phyloP scores from a whole-genome alignment of 64 coral and sea anemone species.

The Porites australiensis region DNA sequence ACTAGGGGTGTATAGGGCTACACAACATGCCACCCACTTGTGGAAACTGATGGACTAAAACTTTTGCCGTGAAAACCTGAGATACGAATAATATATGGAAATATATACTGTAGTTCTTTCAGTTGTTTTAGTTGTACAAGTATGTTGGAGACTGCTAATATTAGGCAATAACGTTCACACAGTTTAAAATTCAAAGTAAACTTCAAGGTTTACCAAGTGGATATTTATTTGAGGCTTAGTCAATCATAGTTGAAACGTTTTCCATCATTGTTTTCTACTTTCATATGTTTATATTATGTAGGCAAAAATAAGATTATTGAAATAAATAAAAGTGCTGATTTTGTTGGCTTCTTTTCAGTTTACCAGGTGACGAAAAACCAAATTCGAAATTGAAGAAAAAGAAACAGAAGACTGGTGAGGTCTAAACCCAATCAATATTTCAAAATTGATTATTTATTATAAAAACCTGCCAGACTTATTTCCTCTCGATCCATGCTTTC shows the following conservation, averaged over 20 bases:
- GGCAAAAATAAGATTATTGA: not conserved
- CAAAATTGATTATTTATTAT: not conserved
- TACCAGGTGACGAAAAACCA: constrained; percentile 19
- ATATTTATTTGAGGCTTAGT: not conserved
- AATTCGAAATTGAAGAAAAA: constrained; percentile 23
- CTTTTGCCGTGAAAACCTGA: no score
- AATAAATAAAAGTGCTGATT: not conserved
- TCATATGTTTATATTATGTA: not conserved
- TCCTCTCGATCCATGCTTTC: no score
- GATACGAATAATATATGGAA: no score
- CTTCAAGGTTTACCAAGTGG: not conserved
- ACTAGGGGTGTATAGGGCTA: no score
- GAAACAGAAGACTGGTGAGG: constrained; percentile 36
- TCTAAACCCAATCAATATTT: not conserved
- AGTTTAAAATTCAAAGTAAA: no score
- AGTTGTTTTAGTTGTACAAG: no score
- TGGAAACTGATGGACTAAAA: no score
- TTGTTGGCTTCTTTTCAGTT: not conserved
- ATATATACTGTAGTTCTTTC: no score
- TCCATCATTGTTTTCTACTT: not conserved
- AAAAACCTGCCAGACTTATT: no score
- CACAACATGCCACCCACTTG: no score
- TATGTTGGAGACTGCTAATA: no score
- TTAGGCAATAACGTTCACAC: no score
- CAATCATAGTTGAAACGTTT: not conserved